Base-by-base conservation (phyloP, 2,888 invertebrate genomes). In the Clanis bilineata region DNA sequence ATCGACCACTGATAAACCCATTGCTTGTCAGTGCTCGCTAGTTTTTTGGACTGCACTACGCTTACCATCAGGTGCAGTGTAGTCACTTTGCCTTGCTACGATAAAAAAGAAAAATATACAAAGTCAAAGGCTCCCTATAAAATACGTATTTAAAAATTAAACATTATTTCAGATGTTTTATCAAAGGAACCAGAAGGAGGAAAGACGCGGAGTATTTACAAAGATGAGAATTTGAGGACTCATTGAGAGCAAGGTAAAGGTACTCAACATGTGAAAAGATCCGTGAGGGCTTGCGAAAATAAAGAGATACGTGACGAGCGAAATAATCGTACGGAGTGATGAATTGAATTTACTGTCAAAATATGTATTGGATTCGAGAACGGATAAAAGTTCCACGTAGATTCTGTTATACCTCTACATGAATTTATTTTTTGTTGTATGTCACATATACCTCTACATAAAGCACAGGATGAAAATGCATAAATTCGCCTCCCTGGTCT, bases 211-310 rank as follows among this genome's bases (percentile, higher is more conserved):
- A 18, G 28, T 51, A 28, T 51, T 51, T 51, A 28, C 51, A 51
- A 32, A 32, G 51, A 28, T 18, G 28, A 32, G 51, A 51, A 32
- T 51, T 51, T 28, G 28, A 47, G 47, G 6, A 51, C 28, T 51
- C 51, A 51, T 51, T 51, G 51, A 51, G 51, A 51, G 51, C 18
- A 32, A 18, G 10, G 51, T 32, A 51, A 51, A 51, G 51, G 51
- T 51, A 51, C 51, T 51, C 51, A 7, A 51, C 51, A 10, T 28
- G 47, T 32, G 51, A 51, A 51, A 51, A 32, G 32, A 51, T 18
- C 51, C 18, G 32, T 32, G 5, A 51, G 28, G 51, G 32, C 32
- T 28, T 18, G 32, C 7, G 32, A 51, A 51, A 51, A 51, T 51
- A 51, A 51, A 51, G 47, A 51, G 28, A 51, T 51, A 51, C 32